A percentile compares a stretch with the other conserved stretches of the same genome.
These are phyloP conservation scores for Pedicia rivosa DNA, from an alignment of 2,888 invertebrate genomes.

Conservation along the genomic window DNA sequence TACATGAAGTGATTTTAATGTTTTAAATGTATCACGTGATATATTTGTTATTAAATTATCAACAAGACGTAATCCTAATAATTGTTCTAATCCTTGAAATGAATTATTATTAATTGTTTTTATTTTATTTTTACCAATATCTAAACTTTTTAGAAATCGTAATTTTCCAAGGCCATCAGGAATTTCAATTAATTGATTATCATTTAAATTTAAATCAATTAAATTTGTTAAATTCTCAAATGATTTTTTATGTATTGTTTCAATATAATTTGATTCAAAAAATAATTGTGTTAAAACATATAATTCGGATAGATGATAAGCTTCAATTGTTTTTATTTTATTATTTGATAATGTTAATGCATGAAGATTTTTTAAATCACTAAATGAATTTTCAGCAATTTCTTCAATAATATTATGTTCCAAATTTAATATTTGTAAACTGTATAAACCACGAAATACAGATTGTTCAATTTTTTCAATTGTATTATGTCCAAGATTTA, in stretches of 20 bases:
- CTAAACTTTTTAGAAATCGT: constrained; percentile 54
- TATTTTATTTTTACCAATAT: constrained; percentile 69
- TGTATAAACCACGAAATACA: constrained; percentile 58
- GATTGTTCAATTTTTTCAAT: constrained; percentile 53
- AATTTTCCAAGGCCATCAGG: constrained; percentile 55
- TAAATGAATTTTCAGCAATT: constrained; percentile 58
- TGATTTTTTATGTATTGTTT: constrained; percentile 47
- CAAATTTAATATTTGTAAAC: constrained; percentile 56
- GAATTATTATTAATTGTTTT: constrained; percentile 51
- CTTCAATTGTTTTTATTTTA: constrained; percentile 48
- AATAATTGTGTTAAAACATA: constrained; percentile 56
- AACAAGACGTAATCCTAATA: constrained; percentile 60
- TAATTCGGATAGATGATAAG: constrained; percentile 53
- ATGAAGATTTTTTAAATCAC: constrained; percentile 58
- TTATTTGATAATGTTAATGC: constrained; percentile 59
- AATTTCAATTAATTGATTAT: constrained; percentile 51
- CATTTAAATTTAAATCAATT: constrained; percentile 59
- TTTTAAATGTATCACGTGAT: constrained; percentile 55
- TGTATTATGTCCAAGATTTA: constrained; percentile 58
- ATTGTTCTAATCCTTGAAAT: constrained; percentile 54
- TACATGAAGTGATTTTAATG: constrained; percentile 54
- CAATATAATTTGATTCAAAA: constrained; percentile 57
- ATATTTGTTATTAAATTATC: constrained; percentile 65
- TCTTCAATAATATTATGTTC: constrained; percentile 53
- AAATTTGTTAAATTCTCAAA: constrained; percentile 65